A percentile compares a stretch with the other conserved stretches of the same genome.
Conservation (phyloP, 2,888 invertebrate species). For the Campoletis raptor region DNA sequence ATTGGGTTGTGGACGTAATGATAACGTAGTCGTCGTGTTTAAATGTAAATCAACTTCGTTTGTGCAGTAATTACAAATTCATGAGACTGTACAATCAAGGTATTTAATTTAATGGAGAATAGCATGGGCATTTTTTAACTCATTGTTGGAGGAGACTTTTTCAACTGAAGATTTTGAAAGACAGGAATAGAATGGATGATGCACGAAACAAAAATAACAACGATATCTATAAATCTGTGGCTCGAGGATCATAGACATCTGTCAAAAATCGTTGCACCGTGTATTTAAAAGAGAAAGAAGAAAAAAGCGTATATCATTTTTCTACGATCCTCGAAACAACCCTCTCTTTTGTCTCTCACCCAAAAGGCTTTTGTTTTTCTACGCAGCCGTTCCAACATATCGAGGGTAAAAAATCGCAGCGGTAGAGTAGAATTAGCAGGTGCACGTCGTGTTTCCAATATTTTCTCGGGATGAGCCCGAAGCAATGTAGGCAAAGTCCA, state of each 20-base stretch:
- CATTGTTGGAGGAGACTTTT: neutral
- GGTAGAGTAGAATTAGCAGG: conserved; percentile 19
- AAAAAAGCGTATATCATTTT: conserved; percentile 21
- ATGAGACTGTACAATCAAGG: neutral
- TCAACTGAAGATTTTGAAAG: neutral
- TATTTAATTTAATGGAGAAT: neutral
- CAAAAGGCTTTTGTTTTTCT: conserved; percentile 14
- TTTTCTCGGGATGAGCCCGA: conserved; percentile 45
- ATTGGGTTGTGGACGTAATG: conserved; percentile 57
- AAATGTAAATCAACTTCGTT: neutral
- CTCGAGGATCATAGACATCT: conserved; percentile 29
- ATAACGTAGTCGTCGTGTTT: neutral
- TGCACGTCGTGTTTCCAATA: conserved; percentile 40
- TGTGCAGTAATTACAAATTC: neutral
- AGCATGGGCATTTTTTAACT: neutral
- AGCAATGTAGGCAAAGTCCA: conserved; percentile 47
- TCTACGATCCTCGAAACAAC: conserved; percentile 46
- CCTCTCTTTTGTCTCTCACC: conserved; percentile 62
- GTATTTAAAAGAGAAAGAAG: conserved; percentile 35
- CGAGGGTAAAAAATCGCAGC: neutral
- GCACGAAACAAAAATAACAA: neutral
- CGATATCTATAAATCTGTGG: neutral
- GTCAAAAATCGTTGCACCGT: conserved; percentile 2
- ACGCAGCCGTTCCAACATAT: conserved; percentile 20
- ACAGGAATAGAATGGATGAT: neutral